Evolutionary conservation across 2,113 vertebrate genomes (phyloP), one percentile per base, ranked within the genome.

Genomic region (Eonycteris spelaea): DNA sequence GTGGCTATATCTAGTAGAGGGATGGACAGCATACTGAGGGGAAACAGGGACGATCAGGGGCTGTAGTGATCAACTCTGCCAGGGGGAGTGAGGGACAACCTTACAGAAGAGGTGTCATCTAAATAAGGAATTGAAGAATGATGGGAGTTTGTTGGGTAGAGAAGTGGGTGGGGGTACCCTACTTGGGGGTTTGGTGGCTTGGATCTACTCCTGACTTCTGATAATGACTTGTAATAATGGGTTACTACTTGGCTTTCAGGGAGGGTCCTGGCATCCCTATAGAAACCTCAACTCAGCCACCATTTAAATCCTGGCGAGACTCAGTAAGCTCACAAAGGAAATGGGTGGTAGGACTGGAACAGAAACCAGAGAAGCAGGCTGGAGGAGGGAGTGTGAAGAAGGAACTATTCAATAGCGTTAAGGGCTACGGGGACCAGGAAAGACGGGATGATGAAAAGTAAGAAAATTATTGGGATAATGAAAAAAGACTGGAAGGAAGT

Each of bases 401-500:
- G 24, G 16, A 75, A 89, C 12, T 74, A 51, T 43, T 67, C 74
- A 53, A 43, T 16, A 75, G 11, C 21, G 2, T 11, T 15, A 21
- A 65, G 61, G 33, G 89, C 40, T 45, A 19, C 30, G 35, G 63
- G 82, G 43, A 68, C 82, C 55, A 67, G 75, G 30, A 71, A 79
- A 84, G 94, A 87, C 19, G 51, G 24, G 45, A 11, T 57, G 35
- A 61, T 67, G 33, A 61, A 86, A 90, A 90, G 38, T 10, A 24
- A 91, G 57, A 80, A 22, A 84, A 2, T 13, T 28, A 51, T 51
- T 57, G 30, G 87, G 75, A 83, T 16, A 18, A 80, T 84, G 91
- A 96, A 75, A 90, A 92, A 95, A 96, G 92, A 92, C 84, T 90
- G 86, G 85, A 93, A 96, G 70, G 91, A 92, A 92, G 78, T 28